Conservation (phyloP, 2,113 vertebrate genomes). For the Ovis canadensis region DNA sequence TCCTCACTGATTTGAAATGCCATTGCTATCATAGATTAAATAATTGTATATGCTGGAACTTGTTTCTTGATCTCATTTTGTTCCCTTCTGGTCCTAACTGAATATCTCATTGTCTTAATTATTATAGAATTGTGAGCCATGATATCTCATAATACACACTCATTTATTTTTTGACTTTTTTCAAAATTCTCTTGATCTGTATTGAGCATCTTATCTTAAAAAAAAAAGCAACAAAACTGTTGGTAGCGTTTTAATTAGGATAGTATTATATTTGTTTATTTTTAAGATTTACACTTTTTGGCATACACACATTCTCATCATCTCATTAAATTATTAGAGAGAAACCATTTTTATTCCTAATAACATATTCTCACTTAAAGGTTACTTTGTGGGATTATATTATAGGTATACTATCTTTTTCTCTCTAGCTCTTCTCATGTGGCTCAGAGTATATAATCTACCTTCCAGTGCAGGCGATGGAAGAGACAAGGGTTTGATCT, state of each 20-base stretch:
- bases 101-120: background rate
- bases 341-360: background rate
- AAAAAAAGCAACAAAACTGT: background rate
- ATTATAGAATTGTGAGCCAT: background rate
- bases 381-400: background rate
- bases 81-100: background rate
- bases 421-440: background rate
- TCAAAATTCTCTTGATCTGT: background rate
- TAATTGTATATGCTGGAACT: background rate
- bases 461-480: background rate
- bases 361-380: background rate
- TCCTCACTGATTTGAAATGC: background rate
- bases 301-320: background rate
- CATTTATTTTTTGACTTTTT: background rate
- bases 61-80: background rate
- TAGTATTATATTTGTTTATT: background rate
- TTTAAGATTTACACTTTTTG: background rate
- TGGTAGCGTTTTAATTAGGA: background rate
- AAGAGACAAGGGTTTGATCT: background rate
- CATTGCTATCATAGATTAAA: background rate
- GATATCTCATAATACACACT: background rate
- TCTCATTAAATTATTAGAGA: background rate
- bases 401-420: background rate
- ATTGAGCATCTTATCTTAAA: background rate
- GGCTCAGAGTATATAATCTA: background rate